Percentiles rank a stretch among this genome's conserved stretches.
Evolutionary conservation across 2,797 vertebrate genomes (phyloP).

Genomic region (Darevskia mixta): DNA sequence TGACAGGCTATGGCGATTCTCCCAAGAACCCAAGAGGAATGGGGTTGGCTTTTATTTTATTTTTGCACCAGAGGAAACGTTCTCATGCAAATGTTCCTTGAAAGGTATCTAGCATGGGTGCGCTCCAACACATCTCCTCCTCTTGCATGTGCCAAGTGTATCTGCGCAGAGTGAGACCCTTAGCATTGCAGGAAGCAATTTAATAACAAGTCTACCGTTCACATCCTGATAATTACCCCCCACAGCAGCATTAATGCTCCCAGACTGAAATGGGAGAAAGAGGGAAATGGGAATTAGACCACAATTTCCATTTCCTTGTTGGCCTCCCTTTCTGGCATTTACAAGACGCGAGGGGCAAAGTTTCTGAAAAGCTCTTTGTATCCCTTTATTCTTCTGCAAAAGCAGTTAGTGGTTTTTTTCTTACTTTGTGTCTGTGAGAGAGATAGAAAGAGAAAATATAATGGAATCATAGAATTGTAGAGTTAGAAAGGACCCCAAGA

Average conservation of each 20-base stretch:
- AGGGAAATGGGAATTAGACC: not conserved
- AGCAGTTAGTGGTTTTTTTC: no score
- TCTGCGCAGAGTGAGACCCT: not conserved
- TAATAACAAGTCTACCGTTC: not conserved
- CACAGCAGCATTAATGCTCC: not conserved
- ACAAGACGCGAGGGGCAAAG: not conserved
- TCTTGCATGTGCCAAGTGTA: not conserved
- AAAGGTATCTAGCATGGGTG: not conserved
- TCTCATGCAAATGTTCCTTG: no score
- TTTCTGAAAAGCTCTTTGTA: not conserved
- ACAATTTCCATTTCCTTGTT: not conserved
- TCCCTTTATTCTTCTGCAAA: not conserved
- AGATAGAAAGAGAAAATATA: no score
- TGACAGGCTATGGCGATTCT: not conserved
- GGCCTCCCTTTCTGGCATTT: not conserved
- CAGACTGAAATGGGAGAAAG: not conserved
- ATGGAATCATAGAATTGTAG: no score
- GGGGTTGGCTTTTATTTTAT: no score
- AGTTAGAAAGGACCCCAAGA: no score
- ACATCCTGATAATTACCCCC: not conserved
- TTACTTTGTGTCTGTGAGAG: no score
- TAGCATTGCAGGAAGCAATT: no score
- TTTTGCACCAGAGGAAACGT: no score
- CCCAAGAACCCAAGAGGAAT: no score
- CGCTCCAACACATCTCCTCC: not conserved